Evolutionary conservation across 2,797 vertebrate genomes (phyloP), one percentile per base, ranked within the genome.

Genomic region (Stomatorhinus walkeri): DNA sequence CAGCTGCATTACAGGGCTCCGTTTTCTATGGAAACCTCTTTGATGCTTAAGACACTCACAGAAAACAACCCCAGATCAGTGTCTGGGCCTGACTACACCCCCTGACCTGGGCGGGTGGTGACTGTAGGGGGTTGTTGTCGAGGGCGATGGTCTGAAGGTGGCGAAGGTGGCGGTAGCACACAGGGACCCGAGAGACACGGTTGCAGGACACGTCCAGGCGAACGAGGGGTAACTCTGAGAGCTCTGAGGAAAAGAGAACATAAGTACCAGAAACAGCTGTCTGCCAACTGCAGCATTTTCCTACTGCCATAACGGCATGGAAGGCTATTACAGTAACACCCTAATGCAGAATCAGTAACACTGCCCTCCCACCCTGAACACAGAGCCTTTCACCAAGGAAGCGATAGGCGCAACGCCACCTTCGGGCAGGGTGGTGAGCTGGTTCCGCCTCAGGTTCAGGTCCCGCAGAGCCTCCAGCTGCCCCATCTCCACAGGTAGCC

Each of bases 151-250:
- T 94, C 91, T 99, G 98, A 7, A 99, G 96, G 89, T 98, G 97
- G 1, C 96, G 96, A 2, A 99, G 95, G 90, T 96, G 96, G 2
- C 97, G 96, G 95, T 96, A 99, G 93, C 97, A 97, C 91, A 97
- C 92, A 0, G 98, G 98, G 4, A 99, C 96, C 0, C 93, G 93
- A 54, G 96, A 94, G 87, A 98, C 94, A 0, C 96, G 96, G 92
- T 99, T 99, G 92, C 98, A 98, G 89, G 98, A 98, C 90, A 98
- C 97, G 86, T 98, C 97, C 19, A 98, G 94, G 0, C 97, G 96
- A 19, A 97, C 95, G 0, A 98, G 95, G 0, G 97, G 97, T 79
- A 99, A 93, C 90, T 97, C 97, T 0, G 97, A 96, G 64, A 98
- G 94, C 93, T 98, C 98, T 99, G 24, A 49, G n/a, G 16, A 28